Percentiles rank a stretch among this genome's conserved stretches.
phyloP scores from a whole-genome alignment of 2,113 vertebrate species.

The Cyanoderma ruficeps region DNA sequence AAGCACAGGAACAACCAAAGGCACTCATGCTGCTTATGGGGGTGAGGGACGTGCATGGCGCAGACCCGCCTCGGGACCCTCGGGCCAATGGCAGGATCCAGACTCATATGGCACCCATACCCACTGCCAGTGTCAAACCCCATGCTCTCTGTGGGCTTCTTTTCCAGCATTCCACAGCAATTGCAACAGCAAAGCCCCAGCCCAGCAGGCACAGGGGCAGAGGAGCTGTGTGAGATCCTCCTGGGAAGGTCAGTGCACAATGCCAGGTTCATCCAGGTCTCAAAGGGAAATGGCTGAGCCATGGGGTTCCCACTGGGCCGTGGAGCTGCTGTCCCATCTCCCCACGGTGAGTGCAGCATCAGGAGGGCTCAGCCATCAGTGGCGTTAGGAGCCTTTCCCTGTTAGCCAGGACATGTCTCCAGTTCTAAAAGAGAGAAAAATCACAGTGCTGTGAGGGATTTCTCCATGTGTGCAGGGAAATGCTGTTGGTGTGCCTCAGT shows the following conservation, averaged over 20 bases:
- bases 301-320: rapidly evolving
- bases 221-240: background rate
- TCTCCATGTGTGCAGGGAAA: rapidly evolving
- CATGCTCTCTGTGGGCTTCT: background rate
- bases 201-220: background rate
- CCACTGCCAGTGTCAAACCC: background rate
- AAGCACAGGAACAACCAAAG: background rate
- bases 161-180: background rate
- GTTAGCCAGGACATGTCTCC: slow-evolving; percentile 76
- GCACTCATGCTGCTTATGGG: rapidly evolving
- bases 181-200: background rate
- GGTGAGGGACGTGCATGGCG: rapidly evolving
- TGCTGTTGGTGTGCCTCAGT: too few species aligned
- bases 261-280: background rate
- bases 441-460: rapidly evolving
- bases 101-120: rapidly evolving
- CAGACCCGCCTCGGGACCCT: background rate
- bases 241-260: background rate
- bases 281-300: background rate
- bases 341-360: rapidly evolving
- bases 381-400: slow-evolving; percentile 66
- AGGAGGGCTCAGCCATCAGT: background rate
- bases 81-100: rapidly evolving
- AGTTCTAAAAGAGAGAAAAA: slow-evolving; percentile 47
- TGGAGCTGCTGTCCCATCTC: background rate